phyloP scores from a whole-genome alignment of 2,888 invertebrate genomes.

The Clusia tigrina region DNA sequence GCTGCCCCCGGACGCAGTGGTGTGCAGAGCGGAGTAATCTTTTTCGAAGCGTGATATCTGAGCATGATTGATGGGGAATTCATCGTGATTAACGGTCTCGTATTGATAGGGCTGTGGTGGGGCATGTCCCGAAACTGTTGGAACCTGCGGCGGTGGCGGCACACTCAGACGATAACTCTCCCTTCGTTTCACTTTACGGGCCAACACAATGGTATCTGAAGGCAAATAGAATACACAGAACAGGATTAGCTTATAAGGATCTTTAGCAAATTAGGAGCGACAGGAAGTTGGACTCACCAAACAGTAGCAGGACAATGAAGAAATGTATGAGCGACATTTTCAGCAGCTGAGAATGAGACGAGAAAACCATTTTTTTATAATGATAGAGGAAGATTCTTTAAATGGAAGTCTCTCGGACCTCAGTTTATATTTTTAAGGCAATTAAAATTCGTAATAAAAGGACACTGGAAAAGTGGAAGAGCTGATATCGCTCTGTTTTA shows the following conservation, averaged over 20 bases:
- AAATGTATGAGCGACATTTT: slow-evolving; percentile 45
- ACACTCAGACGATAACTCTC: slow-evolving; percentile 44
- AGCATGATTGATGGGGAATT: slow-evolving; percentile 31
- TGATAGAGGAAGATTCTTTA: too few relatives aligned
- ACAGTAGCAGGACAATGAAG: slow-evolving; percentile 41
- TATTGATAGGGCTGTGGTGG: slow-evolving; percentile 50
- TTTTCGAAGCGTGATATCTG: slow-evolving; percentile 38
- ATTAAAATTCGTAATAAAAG: too few relatives aligned
- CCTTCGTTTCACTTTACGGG: slow-evolving; percentile 51
- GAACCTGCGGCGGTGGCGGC: slow-evolving; percentile 39
- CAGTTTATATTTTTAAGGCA: too few relatives aligned
- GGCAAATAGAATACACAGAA: neutral
- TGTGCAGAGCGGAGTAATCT: slow-evolving; percentile 31
- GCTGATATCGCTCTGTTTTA: too few relatives aligned
- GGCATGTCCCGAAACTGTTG: neutral
- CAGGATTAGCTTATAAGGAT: too few relatives aligned
- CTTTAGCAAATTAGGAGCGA: slow-evolving; percentile 27
- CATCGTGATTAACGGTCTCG: slow-evolving; percentile 50
- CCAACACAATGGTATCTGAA: slow-evolving; percentile 35
- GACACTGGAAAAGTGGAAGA: too few relatives aligned
- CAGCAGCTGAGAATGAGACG: neutral
- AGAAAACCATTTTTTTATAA: too few relatives aligned
- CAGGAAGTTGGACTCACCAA: slow-evolving; percentile 39
- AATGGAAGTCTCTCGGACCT: too few relatives aligned
- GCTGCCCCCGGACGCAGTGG: slow-evolving; percentile 27